A percentile compares a stretch with the other conserved stretches of the same genome.
Evolutionary conservation across 2,113 vertebrate genomes (phyloP).

Genomic region (Conger conger): DNA sequence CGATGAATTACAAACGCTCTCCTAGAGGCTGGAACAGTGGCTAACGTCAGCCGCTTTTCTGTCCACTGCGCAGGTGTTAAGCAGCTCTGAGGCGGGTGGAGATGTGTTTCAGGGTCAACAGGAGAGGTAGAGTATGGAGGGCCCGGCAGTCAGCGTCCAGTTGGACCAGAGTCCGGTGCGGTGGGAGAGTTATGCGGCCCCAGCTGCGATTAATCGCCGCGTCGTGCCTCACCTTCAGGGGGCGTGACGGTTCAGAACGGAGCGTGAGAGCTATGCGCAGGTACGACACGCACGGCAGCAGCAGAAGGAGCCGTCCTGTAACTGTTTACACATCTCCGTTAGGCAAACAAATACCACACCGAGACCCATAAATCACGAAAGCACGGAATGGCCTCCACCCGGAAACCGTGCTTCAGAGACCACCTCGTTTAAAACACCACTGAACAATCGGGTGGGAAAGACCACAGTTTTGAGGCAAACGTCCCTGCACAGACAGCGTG

Average conservation of each 20-base stretch:
- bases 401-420: background rate
- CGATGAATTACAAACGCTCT: background rate
- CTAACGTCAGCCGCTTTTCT: background rate
- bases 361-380: background rate
- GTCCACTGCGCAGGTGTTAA: background rate
- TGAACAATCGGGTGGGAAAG: background rate
- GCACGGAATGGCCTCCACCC: too few species aligned
- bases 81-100: background rate
- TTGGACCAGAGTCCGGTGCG: too few species aligned
- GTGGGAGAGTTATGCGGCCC: background rate
- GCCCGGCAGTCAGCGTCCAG: too few species aligned
- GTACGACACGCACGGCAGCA: background rate
- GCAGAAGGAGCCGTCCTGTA: background rate
- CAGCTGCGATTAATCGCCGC: background rate
- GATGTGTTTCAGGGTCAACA: background rate
- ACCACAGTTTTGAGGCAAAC: background rate
- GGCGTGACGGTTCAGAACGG: background rate
- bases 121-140: background rate
- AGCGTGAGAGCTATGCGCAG: background rate
- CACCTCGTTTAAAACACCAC: too few species aligned
- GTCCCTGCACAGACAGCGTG: background rate
- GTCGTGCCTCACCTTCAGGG: background rate
- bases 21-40: background rate
- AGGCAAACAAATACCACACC: background rate
- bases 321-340: background rate